Base-by-base conservation (phyloP, 2,888 invertebrate genomes). In the Phaedon cochleariae region DNA sequence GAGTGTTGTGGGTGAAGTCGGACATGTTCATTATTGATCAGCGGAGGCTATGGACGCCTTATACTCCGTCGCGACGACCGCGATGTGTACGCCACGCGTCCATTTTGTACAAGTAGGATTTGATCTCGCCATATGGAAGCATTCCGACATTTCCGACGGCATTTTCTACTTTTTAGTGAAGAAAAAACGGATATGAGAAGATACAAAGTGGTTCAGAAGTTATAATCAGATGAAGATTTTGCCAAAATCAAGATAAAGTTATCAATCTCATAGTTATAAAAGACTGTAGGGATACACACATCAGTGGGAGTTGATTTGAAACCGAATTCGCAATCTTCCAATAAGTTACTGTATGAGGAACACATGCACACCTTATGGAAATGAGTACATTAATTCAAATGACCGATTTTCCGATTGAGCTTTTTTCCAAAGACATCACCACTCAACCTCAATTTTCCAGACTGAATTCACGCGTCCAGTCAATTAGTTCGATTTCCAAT, bases 1-100 rank as follows among this genome's bases (percentile, higher is more conserved):
- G 75, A 75, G 70, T 74, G 73, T 68, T 75, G 76, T 73, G 75
- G 78, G 77, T 77, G 76, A 79, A 80, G 78, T 80, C 77, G 76
- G 77, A 77, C 79, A 78, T 81, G 80, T 82, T 81, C 81, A 81
- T 82, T 83, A 83, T 83, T 82, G 82, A 83, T 83, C 81, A 82
- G 79, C 73, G 77, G 72, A 73, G 74, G 77, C 76, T 77, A 12
- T 7, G 20, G 3, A 71, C 79, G 80, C 81, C 82, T 81, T 81
- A 81, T 80, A 76, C 79, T 77, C 72, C 79, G 80, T 80, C 81
- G 81, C 81, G 81, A 82, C 82, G 81, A 75, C 77, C 78, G 79
- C 80, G 72, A 74, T 67, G 74, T 64, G 64, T n/a, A n/a, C 75
- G 80, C 26, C 26, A 26, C 26, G 79, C 82, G 76, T 67, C 73